These are phyloP conservation scores for Parasteatoda lunata DNA, from an alignment of 2,888 invertebrate genomes.

Conservation along the genomic window DNA sequence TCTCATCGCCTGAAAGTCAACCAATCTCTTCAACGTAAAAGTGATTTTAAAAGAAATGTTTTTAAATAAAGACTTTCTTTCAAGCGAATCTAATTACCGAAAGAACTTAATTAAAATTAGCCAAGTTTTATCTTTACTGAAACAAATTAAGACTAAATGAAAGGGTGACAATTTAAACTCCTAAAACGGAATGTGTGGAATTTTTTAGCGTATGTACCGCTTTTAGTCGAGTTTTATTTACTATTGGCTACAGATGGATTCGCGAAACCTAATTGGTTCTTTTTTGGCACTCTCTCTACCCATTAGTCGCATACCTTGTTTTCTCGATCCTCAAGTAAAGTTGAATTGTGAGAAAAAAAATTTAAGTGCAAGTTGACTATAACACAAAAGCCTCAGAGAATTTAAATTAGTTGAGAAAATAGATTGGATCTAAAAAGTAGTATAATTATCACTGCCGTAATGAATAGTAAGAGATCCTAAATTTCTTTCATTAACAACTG, in stretches of 20 bases:
- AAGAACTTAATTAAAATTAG: conserved; percentile 67
- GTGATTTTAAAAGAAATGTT: no score
- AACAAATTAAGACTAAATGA: conserved; percentile 59
- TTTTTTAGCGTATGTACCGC: conserved; percentile 16
- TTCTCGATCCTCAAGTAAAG: conserved; percentile 29
- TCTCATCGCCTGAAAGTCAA: no score
- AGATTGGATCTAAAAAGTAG: conserved; percentile 50
- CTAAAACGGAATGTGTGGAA: conserved; percentile 40
- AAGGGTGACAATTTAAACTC: conserved; percentile 55
- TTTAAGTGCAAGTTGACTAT: conserved; percentile 44
- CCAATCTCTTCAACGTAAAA: no score
- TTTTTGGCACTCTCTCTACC: conserved; percentile 47
- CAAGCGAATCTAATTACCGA: conserved; percentile 51
- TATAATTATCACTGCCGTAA: conserved; percentile 53
- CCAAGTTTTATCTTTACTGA: conserved; percentile 56
- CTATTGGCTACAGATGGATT: conserved; percentile 37
- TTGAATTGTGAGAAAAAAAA: conserved; percentile 24
- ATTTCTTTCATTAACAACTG: conserved; percentile 32
- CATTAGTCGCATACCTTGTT: conserved; percentile 37
- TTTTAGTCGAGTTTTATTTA: conserved; percentile 50
- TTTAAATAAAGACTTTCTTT: conserved; percentile 40
- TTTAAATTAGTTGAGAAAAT: conserved; percentile 53
- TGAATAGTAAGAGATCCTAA: conserved; percentile 29
- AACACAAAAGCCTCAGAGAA: conserved; percentile 31
- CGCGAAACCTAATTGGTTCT: conserved; percentile 50